Percentiles rank a stretch among this genome's conserved stretches.
Evolutionary conservation across 2,888 invertebrate species (phyloP).

Genomic region (Sinodicranocentrus sp.): DNA sequence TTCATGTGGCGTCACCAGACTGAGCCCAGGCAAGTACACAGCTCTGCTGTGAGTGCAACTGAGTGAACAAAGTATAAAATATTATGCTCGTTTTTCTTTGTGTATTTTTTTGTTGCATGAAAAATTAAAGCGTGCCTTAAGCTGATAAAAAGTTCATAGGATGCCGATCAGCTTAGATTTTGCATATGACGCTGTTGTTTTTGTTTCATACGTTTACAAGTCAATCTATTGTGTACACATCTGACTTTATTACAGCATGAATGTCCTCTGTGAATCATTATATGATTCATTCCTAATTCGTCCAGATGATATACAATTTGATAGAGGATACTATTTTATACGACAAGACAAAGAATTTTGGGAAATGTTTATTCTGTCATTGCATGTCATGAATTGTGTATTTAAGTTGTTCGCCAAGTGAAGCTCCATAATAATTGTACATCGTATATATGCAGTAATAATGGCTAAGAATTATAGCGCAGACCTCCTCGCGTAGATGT

Average conservation of each 20-base stretch:
- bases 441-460: background rate
- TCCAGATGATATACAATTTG: constrained; percentile 24
- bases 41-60: constrained; percentile 11
- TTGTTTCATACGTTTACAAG: background rate
- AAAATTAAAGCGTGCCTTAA: constrained; percentile 58
- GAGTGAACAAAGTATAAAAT: constrained; percentile 65
- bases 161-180: background rate
- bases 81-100: constrained; percentile 55
- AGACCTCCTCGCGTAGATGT: constrained; percentile 25
- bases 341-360: constrained; percentile 3
- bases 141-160: constrained; percentile 38
- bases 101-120: constrained; percentile 60
- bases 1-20: constrained; percentile 66
- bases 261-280: constrained; percentile 4
- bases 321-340: constrained; percentile 23
- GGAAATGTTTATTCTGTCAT: constrained; percentile 4
- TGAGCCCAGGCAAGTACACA: background rate
- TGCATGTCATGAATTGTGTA: too few relatives aligned
- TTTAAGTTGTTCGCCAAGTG: too few relatives aligned
- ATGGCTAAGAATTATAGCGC: background rate
- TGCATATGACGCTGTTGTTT: background rate
- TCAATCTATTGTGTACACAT: too few relatives aligned
- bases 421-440: constrained; percentile 11
- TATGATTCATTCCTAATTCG: background rate
- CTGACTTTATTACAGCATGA: background rate